phyloP scores from a whole-genome alignment of 2,888 invertebrate genomes.

The Machimus atricapillus region DNA sequence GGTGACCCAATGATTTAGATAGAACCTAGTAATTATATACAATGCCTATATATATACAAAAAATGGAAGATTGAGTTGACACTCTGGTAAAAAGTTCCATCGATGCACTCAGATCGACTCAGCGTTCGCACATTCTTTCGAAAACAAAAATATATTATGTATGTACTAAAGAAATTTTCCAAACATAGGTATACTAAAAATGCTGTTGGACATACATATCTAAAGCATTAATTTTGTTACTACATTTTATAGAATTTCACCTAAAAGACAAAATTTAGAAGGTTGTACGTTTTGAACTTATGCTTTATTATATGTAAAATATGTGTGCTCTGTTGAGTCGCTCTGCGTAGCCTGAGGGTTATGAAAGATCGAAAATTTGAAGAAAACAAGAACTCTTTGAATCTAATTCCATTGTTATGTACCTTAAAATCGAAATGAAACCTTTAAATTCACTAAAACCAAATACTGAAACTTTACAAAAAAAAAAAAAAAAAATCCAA shows the following conservation, averaged over 20 bases:
- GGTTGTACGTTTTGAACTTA: neutral
- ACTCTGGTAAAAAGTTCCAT: neutral
- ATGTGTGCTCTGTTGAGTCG: neutral
- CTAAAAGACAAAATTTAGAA: neutral
- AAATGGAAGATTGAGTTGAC: neutral
- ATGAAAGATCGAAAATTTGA: neutral
- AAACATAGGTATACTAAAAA: neutral
- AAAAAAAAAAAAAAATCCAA: neutral
- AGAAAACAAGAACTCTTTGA: neutral
- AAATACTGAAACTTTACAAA: neutral
- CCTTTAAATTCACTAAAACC: neutral
- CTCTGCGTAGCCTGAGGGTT: neutral
- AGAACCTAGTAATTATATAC: conserved; percentile 19
- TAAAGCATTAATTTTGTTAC: neutral
- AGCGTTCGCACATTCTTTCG: neutral
- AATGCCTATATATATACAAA: conserved; percentile 1
- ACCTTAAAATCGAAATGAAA: neutral
- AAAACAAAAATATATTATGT: too few relatives aligned
- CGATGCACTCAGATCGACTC: neutral
- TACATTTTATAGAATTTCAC: too few relatives aligned
- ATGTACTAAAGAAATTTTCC: neutral
- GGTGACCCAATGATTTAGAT: conserved; percentile 34
- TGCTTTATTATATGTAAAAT: neutral
- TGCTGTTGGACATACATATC: neutral
- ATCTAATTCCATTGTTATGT: neutral